Percentiles rank a stretch among this genome's conserved stretches.
Evolutionary conservation across 2,888 invertebrate genomes (phyloP).

Genomic region (Steromphala cineraria): DNA sequence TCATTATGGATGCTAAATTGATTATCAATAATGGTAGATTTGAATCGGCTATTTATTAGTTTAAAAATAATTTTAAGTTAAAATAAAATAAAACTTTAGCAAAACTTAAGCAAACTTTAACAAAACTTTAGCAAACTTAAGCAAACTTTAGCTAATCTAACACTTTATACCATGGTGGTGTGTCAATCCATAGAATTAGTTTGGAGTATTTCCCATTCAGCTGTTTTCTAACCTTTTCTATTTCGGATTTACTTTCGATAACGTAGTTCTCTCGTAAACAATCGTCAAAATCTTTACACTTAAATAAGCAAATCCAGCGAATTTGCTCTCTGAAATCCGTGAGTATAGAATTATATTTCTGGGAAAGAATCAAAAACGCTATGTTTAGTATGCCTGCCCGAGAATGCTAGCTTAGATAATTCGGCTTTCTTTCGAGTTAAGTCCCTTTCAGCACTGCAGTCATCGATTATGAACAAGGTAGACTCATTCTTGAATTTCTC

Average conservation of each 20-base stretch:
- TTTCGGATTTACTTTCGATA: slow-evolving; percentile 30
- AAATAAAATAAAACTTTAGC: too few relatives aligned
- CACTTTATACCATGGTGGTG: not conserved
- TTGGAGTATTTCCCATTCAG: not conserved
- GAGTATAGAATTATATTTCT: slow-evolving; percentile 41
- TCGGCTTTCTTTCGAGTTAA: slow-evolving; percentile 39
- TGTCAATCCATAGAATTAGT: not conserved
- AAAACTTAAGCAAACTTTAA: too few relatives aligned
- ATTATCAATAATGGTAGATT: not conserved
- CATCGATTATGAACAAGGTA: slow-evolving; percentile 44
- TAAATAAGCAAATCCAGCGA: slow-evolving; percentile 37
- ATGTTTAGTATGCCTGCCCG: slow-evolving; percentile 34
- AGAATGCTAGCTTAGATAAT: slow-evolving; percentile 39
- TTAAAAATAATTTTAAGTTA: too few relatives aligned
- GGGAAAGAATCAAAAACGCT: slow-evolving; percentile 40
- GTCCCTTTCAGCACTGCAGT: slow-evolving; percentile 37
- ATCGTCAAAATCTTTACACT: slow-evolving; percentile 41
- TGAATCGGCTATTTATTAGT: not conserved
- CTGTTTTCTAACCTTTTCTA: not conserved
- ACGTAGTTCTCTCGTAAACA: slow-evolving; percentile 45
- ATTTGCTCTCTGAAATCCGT: slow-evolving; percentile 41
- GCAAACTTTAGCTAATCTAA: not conserved
- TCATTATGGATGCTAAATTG: not conserved
- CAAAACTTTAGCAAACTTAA: too few relatives aligned
- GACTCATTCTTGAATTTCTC: slow-evolving; percentile 31